Evolutionary conservation across 2,888 invertebrate genomes (phyloP).

Genomic region (Tholera decimalis): DNA sequence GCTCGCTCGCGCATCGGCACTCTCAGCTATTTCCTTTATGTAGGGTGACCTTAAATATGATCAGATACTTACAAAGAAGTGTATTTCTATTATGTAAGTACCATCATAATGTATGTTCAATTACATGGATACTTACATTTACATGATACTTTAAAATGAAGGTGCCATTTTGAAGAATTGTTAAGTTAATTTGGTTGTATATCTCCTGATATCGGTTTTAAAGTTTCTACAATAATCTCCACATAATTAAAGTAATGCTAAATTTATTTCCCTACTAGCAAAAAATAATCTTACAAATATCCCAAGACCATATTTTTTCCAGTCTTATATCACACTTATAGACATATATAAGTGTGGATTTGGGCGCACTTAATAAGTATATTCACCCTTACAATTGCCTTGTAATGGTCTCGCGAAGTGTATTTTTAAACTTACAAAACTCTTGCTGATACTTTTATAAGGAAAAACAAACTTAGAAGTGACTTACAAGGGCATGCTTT

Average conservation of each 20-base stretch:
- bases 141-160: neutral
- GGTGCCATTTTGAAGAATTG: neutral
- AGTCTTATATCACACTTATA: no score
- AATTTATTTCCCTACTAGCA: no score
- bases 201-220: neutral
- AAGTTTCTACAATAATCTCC: neutral
- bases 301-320: no score
- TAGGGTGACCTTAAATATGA: conserved; percentile 80
- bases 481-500: no score
- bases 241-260: neutral
- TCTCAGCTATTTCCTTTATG: conserved; percentile 89
- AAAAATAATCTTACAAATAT: no score
- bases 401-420: no score
- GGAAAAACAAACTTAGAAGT: no score
- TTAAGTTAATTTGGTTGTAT: neutral
- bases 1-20: conserved; percentile 81
- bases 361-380: no score
- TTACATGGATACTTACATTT: neutral
- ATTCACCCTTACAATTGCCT: no score
- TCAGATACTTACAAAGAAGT: conserved; percentile 19
- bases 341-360: no score
- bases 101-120: neutral
- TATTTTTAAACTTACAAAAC: no score
- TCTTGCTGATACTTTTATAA: no score
- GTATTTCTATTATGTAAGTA: conserved; percentile 4